Conservation (phyloP, 2,113 vertebrate genomes). For the Sapayoa aenigma region DNA sequence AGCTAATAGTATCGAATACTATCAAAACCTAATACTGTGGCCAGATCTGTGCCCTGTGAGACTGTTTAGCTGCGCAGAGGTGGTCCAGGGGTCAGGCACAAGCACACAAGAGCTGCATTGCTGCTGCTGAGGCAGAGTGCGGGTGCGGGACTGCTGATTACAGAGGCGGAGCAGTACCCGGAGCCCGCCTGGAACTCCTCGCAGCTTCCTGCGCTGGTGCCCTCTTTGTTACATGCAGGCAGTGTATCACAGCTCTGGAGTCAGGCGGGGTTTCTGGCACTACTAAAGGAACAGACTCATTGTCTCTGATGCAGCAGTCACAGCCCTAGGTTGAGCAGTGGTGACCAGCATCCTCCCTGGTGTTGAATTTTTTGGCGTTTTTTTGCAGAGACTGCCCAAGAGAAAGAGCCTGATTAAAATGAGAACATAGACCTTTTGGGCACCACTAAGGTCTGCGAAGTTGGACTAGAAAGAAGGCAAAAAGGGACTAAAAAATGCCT, state of each 20-base stretch:
- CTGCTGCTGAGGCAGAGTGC: not conserved
- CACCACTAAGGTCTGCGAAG: fast-evolving
- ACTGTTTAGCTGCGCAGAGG: not conserved
- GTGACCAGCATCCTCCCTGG: not conserved
- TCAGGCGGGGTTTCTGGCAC: fast-evolving
- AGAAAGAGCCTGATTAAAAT: not conserved
- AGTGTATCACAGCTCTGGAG: not conserved
- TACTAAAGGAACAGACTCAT: fast-evolving
- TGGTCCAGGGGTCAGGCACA: not conserved
- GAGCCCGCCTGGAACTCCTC: fast-evolving
- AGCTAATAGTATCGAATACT: not conserved
- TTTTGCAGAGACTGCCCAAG: not conserved
- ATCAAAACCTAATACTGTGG: not conserved
- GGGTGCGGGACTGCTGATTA: fast-evolving
- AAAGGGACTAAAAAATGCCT: not conserved
- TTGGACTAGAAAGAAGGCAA: not conserved
- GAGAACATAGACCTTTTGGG: not conserved
- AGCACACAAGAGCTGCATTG: fast-evolving
- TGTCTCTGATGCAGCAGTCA: no score
- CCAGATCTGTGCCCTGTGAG: not conserved
- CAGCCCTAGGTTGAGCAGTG: not conserved
- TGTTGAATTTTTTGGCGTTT: not conserved
- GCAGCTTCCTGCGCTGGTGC: not conserved
- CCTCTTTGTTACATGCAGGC: fast-evolving
- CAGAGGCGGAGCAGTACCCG: not conserved